Evolutionary conservation across 2,797 vertebrate species (phyloP).

Genomic region (Caiman crocodilus): DNA sequence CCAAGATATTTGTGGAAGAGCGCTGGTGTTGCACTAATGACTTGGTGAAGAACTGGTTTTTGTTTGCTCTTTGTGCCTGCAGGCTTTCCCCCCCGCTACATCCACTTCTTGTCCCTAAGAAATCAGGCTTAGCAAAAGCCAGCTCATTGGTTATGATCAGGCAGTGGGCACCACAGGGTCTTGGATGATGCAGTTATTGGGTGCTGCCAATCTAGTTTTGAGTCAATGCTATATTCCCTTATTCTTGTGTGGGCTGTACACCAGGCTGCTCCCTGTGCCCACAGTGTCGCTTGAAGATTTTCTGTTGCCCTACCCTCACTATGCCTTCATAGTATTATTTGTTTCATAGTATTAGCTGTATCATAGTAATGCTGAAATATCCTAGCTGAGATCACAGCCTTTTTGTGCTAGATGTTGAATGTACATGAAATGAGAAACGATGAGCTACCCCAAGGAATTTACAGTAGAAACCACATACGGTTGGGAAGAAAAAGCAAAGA

Average conservation of each 20-base stretch:
- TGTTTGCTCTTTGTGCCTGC: background rate
- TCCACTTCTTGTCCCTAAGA: background rate
- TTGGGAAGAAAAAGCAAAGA: background rate
- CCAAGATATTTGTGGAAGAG: background rate
- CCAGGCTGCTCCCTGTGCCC: background rate
- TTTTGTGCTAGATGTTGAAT: background rate
- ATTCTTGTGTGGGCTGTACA: too few species aligned
- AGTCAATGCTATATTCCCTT: accelerated
- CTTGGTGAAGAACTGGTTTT: background rate
- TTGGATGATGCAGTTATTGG: background rate
- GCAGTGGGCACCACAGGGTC: background rate
- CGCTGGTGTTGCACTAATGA: background rate
- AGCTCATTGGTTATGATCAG: background rate
- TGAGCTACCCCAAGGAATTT: background rate
- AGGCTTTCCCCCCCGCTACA: too few species aligned
- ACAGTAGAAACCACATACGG: background rate
- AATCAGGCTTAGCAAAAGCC: background rate
- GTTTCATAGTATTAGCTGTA: background rate
- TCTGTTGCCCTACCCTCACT: background rate
- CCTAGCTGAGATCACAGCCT: accelerated
- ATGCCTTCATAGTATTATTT: background rate
- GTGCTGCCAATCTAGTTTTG: background rate
- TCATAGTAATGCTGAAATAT: background rate
- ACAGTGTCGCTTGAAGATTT: too few species aligned
- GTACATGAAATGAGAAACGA: accelerated